A percentile compares a stretch with the other conserved stretches of the same genome.
phyloP scores from a whole-genome alignment of 2,113 vertebrate genomes.

The Aplodontia rufa region DNA sequence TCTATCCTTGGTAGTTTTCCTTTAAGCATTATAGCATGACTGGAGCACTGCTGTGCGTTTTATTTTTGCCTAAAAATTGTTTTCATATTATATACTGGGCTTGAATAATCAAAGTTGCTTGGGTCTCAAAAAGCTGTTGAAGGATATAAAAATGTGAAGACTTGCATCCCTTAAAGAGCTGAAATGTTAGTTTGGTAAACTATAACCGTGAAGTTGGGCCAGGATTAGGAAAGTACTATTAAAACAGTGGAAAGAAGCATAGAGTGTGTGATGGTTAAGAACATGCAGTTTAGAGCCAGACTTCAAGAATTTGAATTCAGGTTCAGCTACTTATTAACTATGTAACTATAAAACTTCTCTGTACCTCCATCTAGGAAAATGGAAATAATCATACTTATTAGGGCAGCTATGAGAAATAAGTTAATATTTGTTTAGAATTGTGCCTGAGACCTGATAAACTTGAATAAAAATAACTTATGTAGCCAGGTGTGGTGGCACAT shows the following conservation, averaged over 20 bases:
- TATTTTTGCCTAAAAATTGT: slow-evolving; percentile 25
- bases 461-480: not conserved
- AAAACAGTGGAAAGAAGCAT: not conserved
- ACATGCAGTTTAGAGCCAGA: not conserved
- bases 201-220: not conserved
- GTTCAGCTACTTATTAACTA: not conserved
- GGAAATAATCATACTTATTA: not conserved
- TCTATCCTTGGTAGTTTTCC: not conserved
- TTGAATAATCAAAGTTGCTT: not conserved
- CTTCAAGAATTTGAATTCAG: not conserved
- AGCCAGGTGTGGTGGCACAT: not conserved
- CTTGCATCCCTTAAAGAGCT: not conserved
- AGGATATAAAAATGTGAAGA: not conserved
- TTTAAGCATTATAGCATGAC: not conserved
- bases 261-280: not conserved
- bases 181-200: not conserved
- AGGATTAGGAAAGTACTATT: not conserved
- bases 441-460: not conserved
- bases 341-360: not conserved
- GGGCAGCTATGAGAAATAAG: not conserved
- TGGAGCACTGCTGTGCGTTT: not conserved
- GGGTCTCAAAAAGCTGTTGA: slow-evolving; percentile 19
- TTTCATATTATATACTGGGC: not conserved
- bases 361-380: not conserved
- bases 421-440: not conserved